Evolutionary conservation across 2,888 invertebrate genomes (phyloP).

Genomic region (Nemotelus pantherinus): DNA sequence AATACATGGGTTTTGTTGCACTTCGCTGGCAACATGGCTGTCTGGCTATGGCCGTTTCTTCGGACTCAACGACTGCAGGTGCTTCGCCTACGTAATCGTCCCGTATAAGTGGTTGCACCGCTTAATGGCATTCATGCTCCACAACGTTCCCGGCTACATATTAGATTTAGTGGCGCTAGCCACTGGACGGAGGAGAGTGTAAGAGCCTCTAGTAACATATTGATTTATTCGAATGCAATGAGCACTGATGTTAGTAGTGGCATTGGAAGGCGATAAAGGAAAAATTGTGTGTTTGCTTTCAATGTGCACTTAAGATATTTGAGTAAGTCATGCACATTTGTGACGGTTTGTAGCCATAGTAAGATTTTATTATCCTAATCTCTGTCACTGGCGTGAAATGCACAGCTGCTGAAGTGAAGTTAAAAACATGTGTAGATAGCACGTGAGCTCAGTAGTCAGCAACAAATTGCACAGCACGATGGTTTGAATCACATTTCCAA

Average conservation of each 20-base stretch:
- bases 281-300: no score
- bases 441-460: no score
- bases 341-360: neutral
- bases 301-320: no score
- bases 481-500: no score
- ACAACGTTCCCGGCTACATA: constrained; percentile 65
- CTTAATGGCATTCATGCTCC: constrained; percentile 62
- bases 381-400: no score
- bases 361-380: no score
- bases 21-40: neutral
- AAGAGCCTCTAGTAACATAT: constrained; percentile 54
- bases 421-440: no score
- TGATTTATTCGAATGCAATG: constrained; percentile 35
- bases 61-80: constrained; percentile 56
- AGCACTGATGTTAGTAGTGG: neutral
- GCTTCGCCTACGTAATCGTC: constrained; percentile 65
- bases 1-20: neutral
- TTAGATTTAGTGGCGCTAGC: constrained; percentile 64
- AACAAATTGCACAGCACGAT: no score
- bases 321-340: no score
- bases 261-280: no score
- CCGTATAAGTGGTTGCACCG: constrained; percentile 63
- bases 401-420: no score
- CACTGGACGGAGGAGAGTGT: constrained; percentile 65
- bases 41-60: neutral